Evolutionary conservation across 2,113 vertebrate species (phyloP).

Genomic region (Xyliphius kryptos): DNA sequence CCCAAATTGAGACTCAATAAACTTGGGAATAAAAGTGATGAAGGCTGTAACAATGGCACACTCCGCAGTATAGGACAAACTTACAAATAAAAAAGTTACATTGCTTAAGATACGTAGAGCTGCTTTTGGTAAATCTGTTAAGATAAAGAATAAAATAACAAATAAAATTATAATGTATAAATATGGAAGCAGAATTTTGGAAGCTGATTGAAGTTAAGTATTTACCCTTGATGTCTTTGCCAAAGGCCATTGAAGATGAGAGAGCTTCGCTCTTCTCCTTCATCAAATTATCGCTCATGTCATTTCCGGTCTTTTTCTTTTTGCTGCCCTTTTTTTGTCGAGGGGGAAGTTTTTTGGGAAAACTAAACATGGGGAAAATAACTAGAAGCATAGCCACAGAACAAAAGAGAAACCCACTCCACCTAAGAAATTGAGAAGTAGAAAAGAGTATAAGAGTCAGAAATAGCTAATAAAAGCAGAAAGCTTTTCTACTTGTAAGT

Average conservation of each 20-base stretch:
- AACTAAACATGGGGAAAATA: constrained; percentile 98
- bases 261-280: constrained; percentile 84
- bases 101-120: constrained; percentile 97
- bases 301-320: constrained; percentile 74
- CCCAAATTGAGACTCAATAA: constrained; percentile 98
- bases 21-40: constrained; percentile 99
- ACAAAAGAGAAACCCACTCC: constrained; percentile 97
- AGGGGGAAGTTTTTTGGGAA: constrained; percentile 96
- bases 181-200: not conserved
- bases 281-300: constrained; percentile 78
- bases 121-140: constrained; percentile 89
- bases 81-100: constrained; percentile 98
- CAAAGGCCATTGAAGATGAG: constrained; percentile 89
- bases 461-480: not conserved
- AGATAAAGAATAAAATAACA: not conserved
- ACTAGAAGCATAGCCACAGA: constrained; percentile 93
- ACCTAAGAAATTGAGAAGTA: constrained; percentile 62
- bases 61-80: constrained; percentile 97
- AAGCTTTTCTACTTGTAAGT: not conserved
- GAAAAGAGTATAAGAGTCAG: not conserved
- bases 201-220: not conserved
- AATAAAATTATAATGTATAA: not conserved
- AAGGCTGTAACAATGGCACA: constrained; percentile 98
- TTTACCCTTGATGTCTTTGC: constrained; percentile 85
- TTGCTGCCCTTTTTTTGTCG: constrained; percentile 90